Base-by-base conservation (phyloP, 2,888 invertebrate species). In the Drosophila macrospina region DNA sequence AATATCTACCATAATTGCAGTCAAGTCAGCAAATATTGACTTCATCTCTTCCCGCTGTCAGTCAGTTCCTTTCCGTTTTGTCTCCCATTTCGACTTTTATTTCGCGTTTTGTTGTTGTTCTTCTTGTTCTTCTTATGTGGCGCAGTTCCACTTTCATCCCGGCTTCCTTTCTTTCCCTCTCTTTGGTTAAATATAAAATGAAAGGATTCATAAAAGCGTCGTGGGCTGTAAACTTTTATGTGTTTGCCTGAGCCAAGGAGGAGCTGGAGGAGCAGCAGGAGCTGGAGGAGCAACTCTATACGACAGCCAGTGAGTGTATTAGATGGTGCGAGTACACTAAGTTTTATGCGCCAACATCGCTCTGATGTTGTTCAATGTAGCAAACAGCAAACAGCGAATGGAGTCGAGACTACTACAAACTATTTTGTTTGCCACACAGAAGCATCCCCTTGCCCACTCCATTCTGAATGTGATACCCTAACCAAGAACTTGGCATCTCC, bases 1-100 rank as follows among this genome's bases (percentile, higher is more conserved):
- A 70, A 80, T 78, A 79, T 81, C 73, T 69, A 47, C 73, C 82
- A 81, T 81, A 81, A 80, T 80, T 80, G 79, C 82, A 81, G 80
- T 76, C 69, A 78, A 80, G 82, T 80, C 80, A 81, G 82, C 82
- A 81, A 80, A 81, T 81, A 76, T 69, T 76, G 73, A 69, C 76
- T 76, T 50, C 62, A 37, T 47, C 51, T 5, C 30, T 44, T 48
- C 64, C 36, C 59, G n/a, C 36, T 55, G n/a, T 11, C 4, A n/a
- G 11, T 51, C 26, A 11, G 37, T 52, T 30, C 13, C 48, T 24
- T 24, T 20, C 15, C 32, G 15, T 16, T 44, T 20, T 16, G 39
- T 32, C 13, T 13, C 28, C 30, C 8, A 24, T 36, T 48, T 65
- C 57, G 37, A n/a, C 28, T 52, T 44, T 36, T 36, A 30, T 20